Evolutionary conservation across 2,113 vertebrate genomes (phyloP).

Genomic region (Sciurus niger): DNA sequence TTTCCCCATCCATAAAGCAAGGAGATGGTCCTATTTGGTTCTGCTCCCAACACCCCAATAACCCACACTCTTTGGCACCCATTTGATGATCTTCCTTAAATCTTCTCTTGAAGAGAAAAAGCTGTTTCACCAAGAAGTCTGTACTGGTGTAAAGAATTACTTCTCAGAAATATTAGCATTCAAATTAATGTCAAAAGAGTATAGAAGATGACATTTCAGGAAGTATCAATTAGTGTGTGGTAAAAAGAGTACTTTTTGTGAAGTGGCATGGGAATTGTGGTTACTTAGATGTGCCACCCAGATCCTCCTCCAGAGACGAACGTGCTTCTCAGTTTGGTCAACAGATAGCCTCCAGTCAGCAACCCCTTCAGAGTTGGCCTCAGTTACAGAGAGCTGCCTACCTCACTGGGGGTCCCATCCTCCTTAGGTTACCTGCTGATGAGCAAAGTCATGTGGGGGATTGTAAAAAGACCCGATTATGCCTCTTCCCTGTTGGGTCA

Average conservation of each 20-base stretch:
- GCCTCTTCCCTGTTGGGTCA: not conserved
- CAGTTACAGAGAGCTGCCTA: not conserved
- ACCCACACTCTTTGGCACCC: not conserved
- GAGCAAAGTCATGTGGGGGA: not conserved
- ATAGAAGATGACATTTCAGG: not conserved
- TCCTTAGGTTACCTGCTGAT: too few relatives aligned
- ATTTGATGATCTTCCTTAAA: not conserved
- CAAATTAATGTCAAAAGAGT: not conserved
- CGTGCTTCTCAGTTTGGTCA: not conserved
- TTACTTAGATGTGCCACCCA: not conserved
- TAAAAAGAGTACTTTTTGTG: not conserved
- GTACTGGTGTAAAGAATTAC: not conserved
- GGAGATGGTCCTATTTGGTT: not conserved
- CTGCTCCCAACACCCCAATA: fast-evolving
- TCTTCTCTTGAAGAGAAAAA: not conserved
- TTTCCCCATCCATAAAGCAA: not conserved
- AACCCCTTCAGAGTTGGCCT: not conserved
- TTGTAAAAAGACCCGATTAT: not conserved
- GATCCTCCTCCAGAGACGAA: not conserved
- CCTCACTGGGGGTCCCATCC: fast-evolving
- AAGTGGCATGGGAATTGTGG: too few relatives aligned
- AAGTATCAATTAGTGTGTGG: not conserved
- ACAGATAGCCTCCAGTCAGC: not conserved
- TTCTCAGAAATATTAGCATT: not conserved
- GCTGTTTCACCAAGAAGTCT: not conserved